Conservation (phyloP, 2,888 invertebrate species). For the Arctia plantaginis region DNA sequence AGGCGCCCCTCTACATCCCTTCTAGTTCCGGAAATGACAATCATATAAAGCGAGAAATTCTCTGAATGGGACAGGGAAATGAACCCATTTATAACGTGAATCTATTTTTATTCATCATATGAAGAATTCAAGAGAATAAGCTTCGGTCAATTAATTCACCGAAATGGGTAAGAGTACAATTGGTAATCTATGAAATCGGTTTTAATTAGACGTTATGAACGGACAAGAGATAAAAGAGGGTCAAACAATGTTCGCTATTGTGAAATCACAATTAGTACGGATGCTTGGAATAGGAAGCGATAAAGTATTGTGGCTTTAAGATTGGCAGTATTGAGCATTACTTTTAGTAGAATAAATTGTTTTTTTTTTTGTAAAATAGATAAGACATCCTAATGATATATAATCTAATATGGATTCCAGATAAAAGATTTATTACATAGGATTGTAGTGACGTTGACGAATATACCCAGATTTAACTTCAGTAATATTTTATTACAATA, state of each 20-base stretch:
- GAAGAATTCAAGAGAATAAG: constrained; percentile 21
- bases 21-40: constrained; percentile 8
- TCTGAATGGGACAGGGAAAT: not conserved
- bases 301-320: constrained; percentile 13
- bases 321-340: not conserved
- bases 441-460: not conserved
- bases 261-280: constrained; percentile 39
- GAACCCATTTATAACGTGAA: constrained; percentile 13
- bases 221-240: constrained; percentile 22
- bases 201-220: constrained; percentile 28
- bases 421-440: not conserved
- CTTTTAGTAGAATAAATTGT: not conserved
- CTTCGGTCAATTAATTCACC: constrained; percentile 28
- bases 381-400: not conserved
- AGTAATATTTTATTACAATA: not conserved
- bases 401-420: not conserved
- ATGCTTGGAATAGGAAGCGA: constrained; percentile 16
- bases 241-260: constrained; percentile 29
- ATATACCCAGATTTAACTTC: not conserved
- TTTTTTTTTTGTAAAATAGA: not conserved
- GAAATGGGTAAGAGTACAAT: constrained; percentile 17
- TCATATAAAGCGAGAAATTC: constrained; percentile 14
- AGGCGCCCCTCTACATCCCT: not conserved
- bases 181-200: constrained; percentile 27
- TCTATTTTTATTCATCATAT: constrained; percentile 20